Evolutionary conservation across 1,140 invertebrate genomes (phyloP).

Genomic region (Uloborus diversus): DNA sequence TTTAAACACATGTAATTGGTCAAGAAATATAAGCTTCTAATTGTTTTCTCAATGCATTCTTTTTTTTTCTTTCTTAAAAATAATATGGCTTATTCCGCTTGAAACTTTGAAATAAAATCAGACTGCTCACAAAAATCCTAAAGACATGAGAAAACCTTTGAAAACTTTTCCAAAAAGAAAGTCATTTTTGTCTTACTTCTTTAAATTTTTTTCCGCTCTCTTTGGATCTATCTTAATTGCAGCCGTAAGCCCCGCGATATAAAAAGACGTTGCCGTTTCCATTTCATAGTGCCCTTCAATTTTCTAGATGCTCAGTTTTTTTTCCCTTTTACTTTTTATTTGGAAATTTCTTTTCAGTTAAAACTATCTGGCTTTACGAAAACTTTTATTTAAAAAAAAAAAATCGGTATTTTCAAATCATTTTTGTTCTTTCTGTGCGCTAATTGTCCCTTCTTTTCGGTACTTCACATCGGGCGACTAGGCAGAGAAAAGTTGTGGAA

Average conservation of each 20-base stretch:
- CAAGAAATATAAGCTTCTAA: too few species aligned
- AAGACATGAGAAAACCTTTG: too few species aligned
- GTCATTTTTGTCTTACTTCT: neutral
- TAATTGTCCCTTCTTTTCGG: conserved; percentile 12
- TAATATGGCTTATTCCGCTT: too few species aligned
- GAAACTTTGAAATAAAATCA: too few species aligned
- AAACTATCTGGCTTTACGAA: conserved; percentile 27
- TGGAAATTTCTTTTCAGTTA: neutral
- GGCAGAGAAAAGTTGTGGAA: too few species aligned
- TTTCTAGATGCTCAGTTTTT: conserved; percentile 26
- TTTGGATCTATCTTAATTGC: conserved; percentile 40
- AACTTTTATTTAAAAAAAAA: conserved; percentile 33
- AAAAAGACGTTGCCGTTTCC: conserved; percentile 44
- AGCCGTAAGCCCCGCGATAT: conserved; percentile 15
- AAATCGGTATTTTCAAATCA: neutral
- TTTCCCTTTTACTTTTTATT: neutral
- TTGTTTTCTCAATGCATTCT: too few species aligned
- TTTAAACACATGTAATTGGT: too few species aligned
- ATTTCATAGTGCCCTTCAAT: conserved; percentile 44
- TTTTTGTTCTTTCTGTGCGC: conserved; percentile 6
- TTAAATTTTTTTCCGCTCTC: neutral
- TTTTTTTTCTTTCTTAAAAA: too few species aligned
- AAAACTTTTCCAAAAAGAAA: conserved; percentile 10
- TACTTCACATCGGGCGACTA: neutral
- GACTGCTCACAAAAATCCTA: too few species aligned